Conservation (phyloP, 53 echinoderm and acorn worm species). For the Stichopus horrens region DNA sequence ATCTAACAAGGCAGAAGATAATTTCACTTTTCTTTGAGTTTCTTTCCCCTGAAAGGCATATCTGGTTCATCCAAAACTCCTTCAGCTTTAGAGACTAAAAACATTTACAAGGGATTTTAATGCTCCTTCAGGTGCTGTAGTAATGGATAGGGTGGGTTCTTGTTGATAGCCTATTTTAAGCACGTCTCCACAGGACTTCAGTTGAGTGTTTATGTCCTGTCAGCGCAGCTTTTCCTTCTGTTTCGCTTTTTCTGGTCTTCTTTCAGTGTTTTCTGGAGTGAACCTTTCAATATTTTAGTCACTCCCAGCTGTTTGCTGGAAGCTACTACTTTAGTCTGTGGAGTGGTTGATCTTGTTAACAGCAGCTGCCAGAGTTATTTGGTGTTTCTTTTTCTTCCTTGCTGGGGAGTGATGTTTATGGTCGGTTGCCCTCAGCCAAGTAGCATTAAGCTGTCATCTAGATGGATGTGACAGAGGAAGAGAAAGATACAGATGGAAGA, state of each 20-base stretch:
- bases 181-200: too few relatives aligned
- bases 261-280: neutral
- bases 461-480: neutral
- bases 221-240: neutral
- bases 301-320: neutral
- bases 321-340: neutral
- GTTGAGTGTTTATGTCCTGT: too few relatives aligned
- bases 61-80: too few relatives aligned
- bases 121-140: too few relatives aligned
- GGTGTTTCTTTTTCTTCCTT: neutral
- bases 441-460: neutral
- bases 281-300: neutral
- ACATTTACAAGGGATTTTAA: too few relatives aligned
- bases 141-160: too few relatives aligned
- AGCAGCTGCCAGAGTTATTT: conserved; percentile 14
- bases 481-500: neutral
- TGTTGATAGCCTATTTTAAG: too few relatives aligned
- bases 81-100: too few relatives aligned
- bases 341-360: conserved; percentile 19
- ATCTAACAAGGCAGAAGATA: too few relatives aligned
- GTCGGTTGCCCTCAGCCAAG: conserved; percentile 12
- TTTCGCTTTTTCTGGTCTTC: neutral
- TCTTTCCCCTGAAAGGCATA: too few relatives aligned
- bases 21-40: too few relatives aligned
- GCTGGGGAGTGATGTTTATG: neutral